Conservation (phyloP, 2,797 vertebrate genomes). For the Mormyrops attenuatus region DNA sequence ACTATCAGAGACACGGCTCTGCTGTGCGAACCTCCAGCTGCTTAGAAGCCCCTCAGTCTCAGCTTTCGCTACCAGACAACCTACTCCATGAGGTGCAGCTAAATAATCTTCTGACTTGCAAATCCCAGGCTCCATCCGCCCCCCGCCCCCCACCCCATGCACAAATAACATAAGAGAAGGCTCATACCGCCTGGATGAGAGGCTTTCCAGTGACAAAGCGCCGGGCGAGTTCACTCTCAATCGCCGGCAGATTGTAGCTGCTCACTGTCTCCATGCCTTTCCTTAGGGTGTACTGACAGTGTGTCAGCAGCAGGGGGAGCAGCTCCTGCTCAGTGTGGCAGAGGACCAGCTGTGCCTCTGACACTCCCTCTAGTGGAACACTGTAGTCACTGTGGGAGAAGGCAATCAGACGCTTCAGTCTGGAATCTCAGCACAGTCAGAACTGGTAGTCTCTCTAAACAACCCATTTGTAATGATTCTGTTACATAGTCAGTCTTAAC, state of each 20-base stretch:
- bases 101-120: not conserved
- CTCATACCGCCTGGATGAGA: conserved; percentile 50
- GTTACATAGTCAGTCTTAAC: not conserved
- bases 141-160: not conserved
- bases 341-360: conserved; percentile 57
- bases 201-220: conserved; percentile 61
- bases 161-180: not conserved
- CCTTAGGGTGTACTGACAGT: conserved; percentile 62
- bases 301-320: conserved; percentile 59
- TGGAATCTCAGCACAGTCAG: not conserved
- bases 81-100: not conserved
- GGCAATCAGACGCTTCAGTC: not conserved
- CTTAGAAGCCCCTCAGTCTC: not conserved
- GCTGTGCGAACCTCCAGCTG: not conserved
- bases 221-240: conserved; percentile 54
- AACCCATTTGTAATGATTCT: not conserved
- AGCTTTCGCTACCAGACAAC: not conserved
- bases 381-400: conserved; percentile 48
- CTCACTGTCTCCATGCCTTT: conserved; percentile 51
- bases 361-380: conserved; percentile 48
- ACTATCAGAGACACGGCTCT: not conserved
- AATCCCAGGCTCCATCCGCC: not conserved
- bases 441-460: not conserved
- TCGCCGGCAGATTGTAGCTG: conserved; percentile 48
- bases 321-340: conserved; percentile 63